Conservation (phyloP, 1,140 invertebrate genomes). For the Phenacoccus solenopsis region DNA sequence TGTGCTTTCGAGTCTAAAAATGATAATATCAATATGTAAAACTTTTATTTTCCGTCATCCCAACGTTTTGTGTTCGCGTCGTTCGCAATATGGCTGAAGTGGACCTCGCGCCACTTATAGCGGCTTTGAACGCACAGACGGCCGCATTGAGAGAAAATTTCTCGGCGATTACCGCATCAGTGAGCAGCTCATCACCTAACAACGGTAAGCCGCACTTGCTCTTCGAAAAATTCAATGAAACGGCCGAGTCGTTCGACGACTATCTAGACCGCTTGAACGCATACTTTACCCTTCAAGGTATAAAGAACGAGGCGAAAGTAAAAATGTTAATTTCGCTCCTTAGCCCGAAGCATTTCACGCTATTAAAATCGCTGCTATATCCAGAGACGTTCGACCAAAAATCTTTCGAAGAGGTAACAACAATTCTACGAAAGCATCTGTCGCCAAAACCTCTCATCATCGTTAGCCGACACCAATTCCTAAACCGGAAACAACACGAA, state of each 20-base stretch:
- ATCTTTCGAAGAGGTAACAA: not conserved
- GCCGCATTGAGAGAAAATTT: no score
- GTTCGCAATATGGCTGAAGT: no score
- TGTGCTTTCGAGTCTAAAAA: no score
- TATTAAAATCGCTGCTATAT: not conserved
- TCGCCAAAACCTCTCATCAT: not conserved
- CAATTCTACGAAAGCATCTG: not conserved
- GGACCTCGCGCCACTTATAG: no score
- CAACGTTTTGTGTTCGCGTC: no score
- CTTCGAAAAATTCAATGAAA: not conserved
- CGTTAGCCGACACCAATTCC: not conserved
- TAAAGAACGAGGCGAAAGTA: not conserved
- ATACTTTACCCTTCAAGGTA: not conserved
- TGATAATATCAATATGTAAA: no score
- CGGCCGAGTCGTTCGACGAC: not conserved
- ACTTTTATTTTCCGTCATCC: no score
- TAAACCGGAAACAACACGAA: not conserved
- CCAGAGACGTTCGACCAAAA: not conserved
- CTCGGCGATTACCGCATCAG: no score
- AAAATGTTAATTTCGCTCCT: not conserved
- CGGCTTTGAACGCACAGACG: no score
- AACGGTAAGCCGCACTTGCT: no score
- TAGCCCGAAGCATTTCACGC: not conserved
- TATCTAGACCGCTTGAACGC: not conserved
- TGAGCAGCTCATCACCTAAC: no score